These are phyloP conservation scores for Dysmachus trigonus DNA, from an alignment of 2,888 invertebrate genomes.

Conservation along the genomic window DNA sequence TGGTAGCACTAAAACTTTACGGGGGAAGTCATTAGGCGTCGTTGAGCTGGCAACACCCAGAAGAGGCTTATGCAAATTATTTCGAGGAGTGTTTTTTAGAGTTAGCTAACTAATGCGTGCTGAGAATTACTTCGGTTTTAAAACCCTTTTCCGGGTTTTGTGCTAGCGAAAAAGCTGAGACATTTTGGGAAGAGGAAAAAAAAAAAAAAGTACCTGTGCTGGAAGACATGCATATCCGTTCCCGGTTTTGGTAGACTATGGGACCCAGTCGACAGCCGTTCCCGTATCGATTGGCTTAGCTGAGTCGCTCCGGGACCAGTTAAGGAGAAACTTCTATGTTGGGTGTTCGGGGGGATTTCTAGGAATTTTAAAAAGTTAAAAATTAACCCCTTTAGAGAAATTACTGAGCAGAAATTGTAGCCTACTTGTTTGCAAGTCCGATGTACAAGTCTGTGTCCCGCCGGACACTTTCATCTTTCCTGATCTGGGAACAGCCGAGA, in stretches of 20 bases:
- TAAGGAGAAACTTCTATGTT: constrained; percentile 85
- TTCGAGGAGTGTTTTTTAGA: background rate
- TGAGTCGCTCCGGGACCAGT: constrained; percentile 87
- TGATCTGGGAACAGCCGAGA: constrained; percentile 84
- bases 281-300: constrained; percentile 85
- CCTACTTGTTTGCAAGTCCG: constrained; percentile 78
- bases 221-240: constrained; percentile 72
- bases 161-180: background rate
- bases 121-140: background rate
- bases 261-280: constrained; percentile 83
- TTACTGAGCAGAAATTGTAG: background rate
- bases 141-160: background rate
- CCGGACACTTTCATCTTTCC: constrained; percentile 87
- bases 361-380: constrained; percentile 54
- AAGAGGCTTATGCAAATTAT: background rate
- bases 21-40: background rate
- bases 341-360: constrained; percentile 73
- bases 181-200: too few species aligned
- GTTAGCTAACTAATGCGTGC: background rate
- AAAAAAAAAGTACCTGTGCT: constrained; percentile 66
- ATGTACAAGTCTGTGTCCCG: constrained; percentile 87
- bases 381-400: background rate
- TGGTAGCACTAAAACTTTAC: background rate
- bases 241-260: constrained; percentile 85
- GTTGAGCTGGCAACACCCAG: background rate